A percentile compares a stretch with the other conserved stretches of the same genome.
Evolutionary conservation across 2,113 vertebrate genomes (phyloP).

Genomic region (Apistogramma diplotaenia): DNA sequence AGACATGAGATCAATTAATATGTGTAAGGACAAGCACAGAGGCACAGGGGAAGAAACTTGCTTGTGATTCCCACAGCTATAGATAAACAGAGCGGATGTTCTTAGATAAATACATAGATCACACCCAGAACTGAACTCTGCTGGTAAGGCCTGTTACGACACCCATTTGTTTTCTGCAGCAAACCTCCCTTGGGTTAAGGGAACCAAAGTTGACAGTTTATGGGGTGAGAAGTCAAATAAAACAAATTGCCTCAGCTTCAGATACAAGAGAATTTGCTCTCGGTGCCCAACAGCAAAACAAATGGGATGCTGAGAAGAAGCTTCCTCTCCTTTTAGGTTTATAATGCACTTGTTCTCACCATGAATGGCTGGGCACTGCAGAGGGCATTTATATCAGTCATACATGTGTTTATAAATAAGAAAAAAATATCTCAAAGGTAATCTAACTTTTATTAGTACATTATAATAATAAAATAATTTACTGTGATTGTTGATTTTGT

Average conservation of each 20-base stretch:
- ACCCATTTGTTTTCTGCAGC: slow-evolving; percentile 57
- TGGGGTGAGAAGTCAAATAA: slow-evolving; percentile 59
- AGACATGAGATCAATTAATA: slow-evolving; percentile 40
- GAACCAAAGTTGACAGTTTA: slow-evolving; percentile 58
- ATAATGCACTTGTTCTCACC: slow-evolving; percentile 25
- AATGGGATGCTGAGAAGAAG: slow-evolving; percentile 27
- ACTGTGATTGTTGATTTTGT: neutral
- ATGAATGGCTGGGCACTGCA: neutral
- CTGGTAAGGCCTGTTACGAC: slow-evolving; percentile 45
- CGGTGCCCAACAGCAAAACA: slow-evolving; percentile 44
- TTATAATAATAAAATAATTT: neutral
- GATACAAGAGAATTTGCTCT: slow-evolving; percentile 49
- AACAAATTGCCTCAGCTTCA: slow-evolving; percentile 57
- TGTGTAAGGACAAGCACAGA: slow-evolving; percentile 4
- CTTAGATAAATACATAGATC: slow-evolving; percentile 60
- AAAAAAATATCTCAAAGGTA: too few species aligned
- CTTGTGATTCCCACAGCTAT: slow-evolving; percentile 12
- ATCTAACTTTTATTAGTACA: too few species aligned
- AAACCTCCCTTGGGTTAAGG: slow-evolving; percentile 47
- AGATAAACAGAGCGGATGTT: slow-evolving; percentile 37
- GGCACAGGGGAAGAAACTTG: slow-evolving; percentile 6
- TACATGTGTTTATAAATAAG: neutral
- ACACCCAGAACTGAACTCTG: slow-evolving; percentile 38
- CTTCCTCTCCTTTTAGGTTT: slow-evolving; percentile 28
- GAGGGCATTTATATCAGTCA: neutral